A percentile compares a stretch with the other conserved stretches of the same genome.
Conservation (phyloP, 2,797 vertebrate genomes). For the Melanotaenia parkinsoni region DNA sequence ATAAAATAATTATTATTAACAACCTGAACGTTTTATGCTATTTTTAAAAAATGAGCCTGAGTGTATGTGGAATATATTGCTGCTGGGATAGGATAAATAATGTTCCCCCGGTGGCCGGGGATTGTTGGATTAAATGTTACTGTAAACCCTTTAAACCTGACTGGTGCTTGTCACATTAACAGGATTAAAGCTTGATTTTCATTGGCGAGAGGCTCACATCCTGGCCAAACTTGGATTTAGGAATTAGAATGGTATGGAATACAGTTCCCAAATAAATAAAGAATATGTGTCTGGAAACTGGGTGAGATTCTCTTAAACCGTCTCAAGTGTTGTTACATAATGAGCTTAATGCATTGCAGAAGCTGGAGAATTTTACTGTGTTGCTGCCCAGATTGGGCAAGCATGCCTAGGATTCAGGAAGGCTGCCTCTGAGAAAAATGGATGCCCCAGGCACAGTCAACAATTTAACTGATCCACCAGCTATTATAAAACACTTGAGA, state of each 20-base stretch:
- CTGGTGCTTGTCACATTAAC: background rate
- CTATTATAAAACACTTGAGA: slow-evolving; percentile 25
- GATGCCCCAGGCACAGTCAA: slow-evolving; percentile 44
- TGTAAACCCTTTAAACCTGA: background rate
- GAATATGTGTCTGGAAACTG: slow-evolving; percentile 44
- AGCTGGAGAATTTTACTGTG: slow-evolving; percentile 60
- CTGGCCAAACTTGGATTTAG: slow-evolving; percentile 30
- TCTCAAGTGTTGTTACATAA: slow-evolving; percentile 65
- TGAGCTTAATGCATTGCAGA: slow-evolving; percentile 57
- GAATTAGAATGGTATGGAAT: slow-evolving; percentile 30
- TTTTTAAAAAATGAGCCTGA: background rate
- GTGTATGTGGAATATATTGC: background rate
- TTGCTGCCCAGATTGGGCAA: slow-evolving; percentile 61
- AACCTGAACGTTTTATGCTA: background rate
- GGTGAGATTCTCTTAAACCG: slow-evolving; percentile 39
- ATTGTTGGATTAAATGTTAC: background rate
- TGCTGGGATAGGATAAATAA: background rate
- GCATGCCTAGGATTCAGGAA: slow-evolving; percentile 61
- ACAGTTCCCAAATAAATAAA: slow-evolving; percentile 26
- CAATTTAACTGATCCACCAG: slow-evolving; percentile 27
- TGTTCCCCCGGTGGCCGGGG: background rate
- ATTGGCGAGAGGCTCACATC: background rate
- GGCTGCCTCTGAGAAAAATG: slow-evolving; percentile 36
- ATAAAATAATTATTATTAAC: background rate
- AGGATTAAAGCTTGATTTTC: background rate